Percentiles rank a stretch among this genome's conserved stretches.
Evolutionary conservation across 2,113 vertebrate species (phyloP).

Genomic region (Aphyosemion australe): DNA sequence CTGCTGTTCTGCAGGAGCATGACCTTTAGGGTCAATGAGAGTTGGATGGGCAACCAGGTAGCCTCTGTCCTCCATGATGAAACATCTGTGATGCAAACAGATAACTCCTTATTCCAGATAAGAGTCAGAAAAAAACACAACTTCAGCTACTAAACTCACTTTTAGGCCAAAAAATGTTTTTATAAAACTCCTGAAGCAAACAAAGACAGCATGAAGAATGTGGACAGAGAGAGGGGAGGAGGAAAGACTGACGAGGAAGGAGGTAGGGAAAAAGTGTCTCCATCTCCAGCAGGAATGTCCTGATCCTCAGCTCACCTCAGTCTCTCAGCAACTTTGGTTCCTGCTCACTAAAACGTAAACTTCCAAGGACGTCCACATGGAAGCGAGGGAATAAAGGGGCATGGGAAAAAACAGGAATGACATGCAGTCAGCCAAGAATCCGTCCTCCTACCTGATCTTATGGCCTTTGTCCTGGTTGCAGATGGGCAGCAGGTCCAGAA

Average conservation of each 20-base stretch:
- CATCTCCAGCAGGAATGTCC: conserved; percentile 67
- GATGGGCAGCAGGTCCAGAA: conserved; percentile 93
- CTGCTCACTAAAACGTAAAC: conserved; percentile 2
- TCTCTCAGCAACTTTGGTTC: conserved; percentile 20
- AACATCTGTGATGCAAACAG: conserved; percentile 82
- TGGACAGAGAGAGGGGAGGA: background rate
- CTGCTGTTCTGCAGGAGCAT: conserved; percentile 95
- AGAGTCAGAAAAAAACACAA: too few species aligned
- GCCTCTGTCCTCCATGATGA: conserved; percentile 98
- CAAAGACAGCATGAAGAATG: conserved; percentile 41
- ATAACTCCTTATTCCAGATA: background rate
- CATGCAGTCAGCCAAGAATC: background rate
- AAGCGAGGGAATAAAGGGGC: background rate
- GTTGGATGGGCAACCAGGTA: conserved; percentile 98
- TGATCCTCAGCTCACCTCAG: conserved; percentile 72
- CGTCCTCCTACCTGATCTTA: conserved; percentile 88
- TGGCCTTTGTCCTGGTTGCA: conserved; percentile 97
- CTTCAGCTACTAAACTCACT: too few species aligned
- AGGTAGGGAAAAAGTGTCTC: conserved; percentile 33
- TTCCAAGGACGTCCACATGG: background rate
- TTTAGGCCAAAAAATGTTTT: too few species aligned
- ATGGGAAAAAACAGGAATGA: background rate
- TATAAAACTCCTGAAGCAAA: background rate
- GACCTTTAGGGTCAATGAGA: conserved; percentile 98
- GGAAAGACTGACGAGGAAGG: background rate